Percentiles rank a stretch among this genome's conserved stretches.
Conservation (phyloP, 2,113 vertebrate species). For the Petrocephalus zakoni region DNA sequence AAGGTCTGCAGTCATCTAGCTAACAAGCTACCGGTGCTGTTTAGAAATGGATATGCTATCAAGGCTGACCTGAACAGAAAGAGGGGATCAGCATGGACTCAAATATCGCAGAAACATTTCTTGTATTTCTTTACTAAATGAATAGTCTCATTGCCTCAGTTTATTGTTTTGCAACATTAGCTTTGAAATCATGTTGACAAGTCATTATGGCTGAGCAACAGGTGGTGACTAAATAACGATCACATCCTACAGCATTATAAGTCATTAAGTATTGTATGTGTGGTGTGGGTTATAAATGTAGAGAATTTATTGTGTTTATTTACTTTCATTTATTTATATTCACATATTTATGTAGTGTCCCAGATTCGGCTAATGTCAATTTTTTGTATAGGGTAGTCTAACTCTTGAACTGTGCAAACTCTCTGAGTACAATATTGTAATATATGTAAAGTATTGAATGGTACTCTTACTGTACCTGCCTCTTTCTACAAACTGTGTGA, state of each 20-base stretch:
- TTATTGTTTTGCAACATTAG: not conserved
- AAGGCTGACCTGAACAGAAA: not conserved
- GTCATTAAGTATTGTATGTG: not conserved
- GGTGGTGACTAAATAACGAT: not conserved
- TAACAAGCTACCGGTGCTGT: not conserved
- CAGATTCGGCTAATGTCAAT: not conserved
- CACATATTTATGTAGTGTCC: not conserved
- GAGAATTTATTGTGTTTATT: not conserved
- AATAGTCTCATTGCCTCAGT: not conserved
- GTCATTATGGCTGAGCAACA: not conserved
- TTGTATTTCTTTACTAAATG: not conserved
- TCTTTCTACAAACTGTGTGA: not conserved
- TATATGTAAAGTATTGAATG: not conserved
- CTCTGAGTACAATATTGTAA: not conserved
- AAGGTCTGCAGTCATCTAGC: not conserved
- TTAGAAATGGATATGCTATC: not conserved
- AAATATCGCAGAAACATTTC: not conserved
- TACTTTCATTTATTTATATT: not conserved
- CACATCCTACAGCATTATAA: not conserved
- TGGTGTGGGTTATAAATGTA: not conserved
- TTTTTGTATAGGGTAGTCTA: not conserved
- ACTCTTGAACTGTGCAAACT: not conserved
- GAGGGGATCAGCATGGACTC: not conserved
- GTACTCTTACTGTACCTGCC: not conserved
- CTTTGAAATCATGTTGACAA: not conserved